Evolutionary conservation across 2,797 vertebrate genomes (phyloP), one percentile per base, ranked within the genome.

Genomic region (Anguilla megastoma): DNA sequence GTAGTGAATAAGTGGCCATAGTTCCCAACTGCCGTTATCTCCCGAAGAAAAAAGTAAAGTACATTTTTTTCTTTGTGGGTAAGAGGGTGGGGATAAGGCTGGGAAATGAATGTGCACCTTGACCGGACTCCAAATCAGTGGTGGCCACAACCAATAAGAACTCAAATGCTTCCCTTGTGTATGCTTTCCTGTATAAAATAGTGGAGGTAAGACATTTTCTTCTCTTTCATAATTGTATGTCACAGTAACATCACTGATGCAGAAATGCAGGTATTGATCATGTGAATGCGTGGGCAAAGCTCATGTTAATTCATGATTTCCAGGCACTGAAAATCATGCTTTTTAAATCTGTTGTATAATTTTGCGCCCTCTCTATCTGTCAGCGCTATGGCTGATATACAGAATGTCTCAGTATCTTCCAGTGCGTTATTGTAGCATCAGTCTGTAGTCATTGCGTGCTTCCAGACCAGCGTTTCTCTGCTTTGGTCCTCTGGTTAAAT

Each of bases 101-200:
- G 71, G 33, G 9, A 6, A 50, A 3, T 71, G 12, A 0, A 24
- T 41, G 48, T 89, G 24, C 8, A 92, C 93, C 97, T 97, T 97
- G 92, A 97, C 95, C 18, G 88, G 16, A 88, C 84, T 58, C 56
- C 27, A 58, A 2, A 2, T 4, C 90, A 99, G 98, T 99, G 96
- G 98, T 99, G 90, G 97, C 97, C 86, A 96, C 95, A 54, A 98
- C 98, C 2, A 96, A 96, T 94, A 99, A 98, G 95, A 99, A 99
- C 71, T 96, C 97, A 21, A 99, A 98, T 0, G 98, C 97, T 0
- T 97, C 96, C 0, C 92, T 99, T 5, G 97, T 99, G 9, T 99
- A 97, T 86, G 95, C 98, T 36, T 98, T 99, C 93, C 96, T 99
- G 60, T 99, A 98, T 94, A 99, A 99, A 94, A 92, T 97, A 0